These are phyloP conservation scores for Teleogryllus oceanicus DNA, from an alignment of 2,888 invertebrate genomes.

Conservation along the genomic window DNA sequence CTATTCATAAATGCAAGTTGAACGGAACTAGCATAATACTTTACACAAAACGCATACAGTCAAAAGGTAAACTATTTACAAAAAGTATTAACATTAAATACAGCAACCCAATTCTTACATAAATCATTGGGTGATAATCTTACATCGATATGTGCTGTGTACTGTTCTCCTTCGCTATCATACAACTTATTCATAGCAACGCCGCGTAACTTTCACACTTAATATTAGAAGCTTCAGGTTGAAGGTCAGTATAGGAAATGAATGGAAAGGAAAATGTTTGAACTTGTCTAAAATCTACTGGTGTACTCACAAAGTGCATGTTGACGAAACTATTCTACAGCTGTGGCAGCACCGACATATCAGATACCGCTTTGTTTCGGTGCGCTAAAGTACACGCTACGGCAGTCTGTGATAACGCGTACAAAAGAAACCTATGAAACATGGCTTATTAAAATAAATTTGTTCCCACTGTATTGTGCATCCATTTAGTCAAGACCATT, in stretches of 20 bases:
- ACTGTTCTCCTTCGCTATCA: not conserved
- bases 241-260: not conserved
- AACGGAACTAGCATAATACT: slow-evolving; percentile 18
- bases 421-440: slow-evolving; percentile 11
- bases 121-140: not conserved
- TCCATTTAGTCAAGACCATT: slow-evolving; percentile 18
- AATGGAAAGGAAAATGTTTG: not conserved
- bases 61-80: slow-evolving; percentile 1
- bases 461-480: slow-evolving; percentile 7
- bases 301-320: not conserved
- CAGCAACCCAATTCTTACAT: not conserved
- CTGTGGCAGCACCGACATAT: not conserved
- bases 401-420: not conserved
- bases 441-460: slow-evolving; percentile 18
- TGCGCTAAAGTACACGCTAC: not conserved
- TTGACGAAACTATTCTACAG: not conserved
- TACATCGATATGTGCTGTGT: slow-evolving; percentile 2
- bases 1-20: slow-evolving; percentile 10
- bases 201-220: not conserved
- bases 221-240: slow-evolving; percentile 2
- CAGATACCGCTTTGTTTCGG: not conserved
- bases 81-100: slow-evolving; percentile 9
- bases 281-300: not conserved
- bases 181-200: not conserved
- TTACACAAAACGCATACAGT: not conserved